Conservation (phyloP, 1,140 invertebrate genomes). For the Apocrypta bakeri region DNA sequence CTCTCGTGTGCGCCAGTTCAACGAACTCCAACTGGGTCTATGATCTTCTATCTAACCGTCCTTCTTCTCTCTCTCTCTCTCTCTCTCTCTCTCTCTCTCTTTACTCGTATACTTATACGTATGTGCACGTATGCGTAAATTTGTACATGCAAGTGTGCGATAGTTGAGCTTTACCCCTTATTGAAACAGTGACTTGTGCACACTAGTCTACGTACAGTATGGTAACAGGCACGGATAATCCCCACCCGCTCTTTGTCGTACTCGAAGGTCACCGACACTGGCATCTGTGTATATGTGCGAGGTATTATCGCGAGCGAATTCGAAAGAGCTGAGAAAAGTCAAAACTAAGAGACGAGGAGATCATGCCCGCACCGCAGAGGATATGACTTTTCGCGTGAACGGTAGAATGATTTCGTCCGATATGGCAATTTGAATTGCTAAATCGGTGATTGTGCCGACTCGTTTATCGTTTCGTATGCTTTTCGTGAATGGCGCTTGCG, state of each 20-base stretch:
- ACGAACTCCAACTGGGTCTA: constrained; percentile 73
- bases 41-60: constrained; percentile 53
- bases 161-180: constrained; percentile 32
- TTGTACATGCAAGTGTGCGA: not conserved
- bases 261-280: constrained; percentile 59
- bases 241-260: constrained; percentile 48
- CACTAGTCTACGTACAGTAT: not conserved
- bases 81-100: not conserved
- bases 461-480: too few species aligned
- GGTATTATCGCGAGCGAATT: not conserved
- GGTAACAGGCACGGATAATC: constrained; percentile 55
- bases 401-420: too few species aligned
- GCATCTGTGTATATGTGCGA: not conserved
- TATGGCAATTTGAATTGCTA: not conserved
- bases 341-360: not conserved
- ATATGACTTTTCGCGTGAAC: too few species aligned
- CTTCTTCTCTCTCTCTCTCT: constrained; percentile 23
- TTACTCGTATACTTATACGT: not conserved
- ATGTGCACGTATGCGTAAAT: too few species aligned
- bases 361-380: too few species aligned
- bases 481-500: not conserved
- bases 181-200: not conserved
- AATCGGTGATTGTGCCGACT: not conserved
- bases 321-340: not conserved
- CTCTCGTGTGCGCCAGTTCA: constrained; percentile 63